phyloP scores from a whole-genome alignment of 2,113 vertebrate genomes.

The Catagonus wagneri region DNA sequence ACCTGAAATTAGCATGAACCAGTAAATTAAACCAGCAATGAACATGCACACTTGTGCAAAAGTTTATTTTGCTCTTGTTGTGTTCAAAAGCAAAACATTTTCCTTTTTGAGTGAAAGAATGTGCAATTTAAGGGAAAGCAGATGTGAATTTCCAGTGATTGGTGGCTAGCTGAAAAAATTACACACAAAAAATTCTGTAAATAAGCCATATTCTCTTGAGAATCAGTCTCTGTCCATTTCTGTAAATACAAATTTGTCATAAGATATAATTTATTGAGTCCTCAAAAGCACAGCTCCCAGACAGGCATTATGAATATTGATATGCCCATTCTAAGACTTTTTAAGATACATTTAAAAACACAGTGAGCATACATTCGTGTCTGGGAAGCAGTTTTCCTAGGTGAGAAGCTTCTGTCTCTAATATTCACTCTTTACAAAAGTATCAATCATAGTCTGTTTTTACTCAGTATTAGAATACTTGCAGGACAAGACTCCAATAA shows the following conservation, averaged over 20 bases:
- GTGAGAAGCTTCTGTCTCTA: not conserved
- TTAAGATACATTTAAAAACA: slow-evolving; percentile 21
- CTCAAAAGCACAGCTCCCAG: not conserved
- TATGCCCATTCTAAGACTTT: not conserved
- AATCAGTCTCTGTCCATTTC: not conserved
- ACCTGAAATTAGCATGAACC: not conserved
- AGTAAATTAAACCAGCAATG: not conserved
- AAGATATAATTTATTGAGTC: slow-evolving; percentile 40
- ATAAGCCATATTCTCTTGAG: slow-evolving; percentile 45
- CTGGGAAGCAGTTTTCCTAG: not conserved
- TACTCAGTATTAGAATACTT: not conserved
- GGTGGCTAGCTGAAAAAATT: not conserved
- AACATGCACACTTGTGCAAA: not conserved
- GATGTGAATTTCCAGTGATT: slow-evolving; percentile 6
- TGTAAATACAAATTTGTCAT: not conserved
- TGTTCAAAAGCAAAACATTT: slow-evolving; percentile 5
- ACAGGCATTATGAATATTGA: slow-evolving; percentile 26
- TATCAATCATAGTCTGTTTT: not conserved
- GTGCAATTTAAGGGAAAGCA: slow-evolving; percentile 29
- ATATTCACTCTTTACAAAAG: slow-evolving; percentile 14
- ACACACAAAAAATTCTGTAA: not conserved
- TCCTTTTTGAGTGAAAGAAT: slow-evolving; percentile 1
- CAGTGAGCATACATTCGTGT: not conserved
- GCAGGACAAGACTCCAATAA: not conserved
- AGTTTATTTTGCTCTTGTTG: slow-evolving; percentile 22